Evolutionary conservation across 2,888 invertebrate genomes (phyloP), one percentile per base, ranked within the genome.

Genomic region (Trachelus tabidus): DNA sequence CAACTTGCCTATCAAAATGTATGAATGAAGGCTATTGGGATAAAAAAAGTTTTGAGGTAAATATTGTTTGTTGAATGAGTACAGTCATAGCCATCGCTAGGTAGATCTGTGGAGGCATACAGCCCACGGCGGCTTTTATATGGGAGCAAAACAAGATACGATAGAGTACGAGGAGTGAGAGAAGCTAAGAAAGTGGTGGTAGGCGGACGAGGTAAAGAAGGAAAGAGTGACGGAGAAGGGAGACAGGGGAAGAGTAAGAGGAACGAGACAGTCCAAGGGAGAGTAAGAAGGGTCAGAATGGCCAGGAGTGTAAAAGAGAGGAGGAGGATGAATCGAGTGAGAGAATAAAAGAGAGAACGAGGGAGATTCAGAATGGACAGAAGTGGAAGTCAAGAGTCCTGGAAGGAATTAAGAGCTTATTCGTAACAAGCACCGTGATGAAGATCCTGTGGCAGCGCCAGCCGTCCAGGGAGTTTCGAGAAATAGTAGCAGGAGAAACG

Each of bases 371-470:
- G 83, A 85, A 84, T 83, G 80, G 77, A n/a, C 75, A 83, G 83
- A 85, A 85, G 84, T 83, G 85, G 87, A 84, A 87, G 87, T 87
- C 87, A 87, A 89, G 88, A 89, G 87, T 87, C 88, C 89, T 88
- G 87, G 85, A 85, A 88, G 87, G 89, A 89, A 90, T 90, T 89
- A 88, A 90, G 88, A 90, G 89, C 88, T 90, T 89, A 90, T 90
- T 89, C 88, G 89, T 89, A 89, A 88, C 87, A 86, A 88, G 87
- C 85, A 87, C 85, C 85, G 86, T 86, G 87, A 89, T 88, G 88
- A 88, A 89, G 88, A 88, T 88, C 85, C 85, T 87, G 87, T 23
- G 56, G 56, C 56, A 56, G 23, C 56, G 56, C 56, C 23, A 56
- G 56, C 56, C 85, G 87, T 85, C 84, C 82, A 82, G 81, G 33